Evolutionary conservation across 2,888 invertebrate genomes (phyloP).

Genomic region (Biston stratarius): DNA sequence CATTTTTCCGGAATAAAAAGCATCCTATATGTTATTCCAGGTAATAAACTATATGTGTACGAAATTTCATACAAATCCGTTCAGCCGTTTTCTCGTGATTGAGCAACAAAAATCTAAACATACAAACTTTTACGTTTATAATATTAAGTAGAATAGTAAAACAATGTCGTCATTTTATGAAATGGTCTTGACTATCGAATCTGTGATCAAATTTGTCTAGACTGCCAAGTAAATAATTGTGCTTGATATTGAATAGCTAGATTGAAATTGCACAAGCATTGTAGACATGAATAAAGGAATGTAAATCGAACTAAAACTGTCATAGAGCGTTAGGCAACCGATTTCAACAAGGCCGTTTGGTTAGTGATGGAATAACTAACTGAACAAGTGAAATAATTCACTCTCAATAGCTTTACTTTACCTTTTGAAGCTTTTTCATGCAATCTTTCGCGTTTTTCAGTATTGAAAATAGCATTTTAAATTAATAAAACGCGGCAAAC

Average conservation of each 20-base stretch:
- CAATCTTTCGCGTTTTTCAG: no score
- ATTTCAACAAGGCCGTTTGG: constrained; percentile 29
- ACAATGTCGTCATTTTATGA: not conserved
- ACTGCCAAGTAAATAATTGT: not conserved
- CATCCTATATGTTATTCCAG: no score
- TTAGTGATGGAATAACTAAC: constrained; percentile 9
- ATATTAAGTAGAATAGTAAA: no score
- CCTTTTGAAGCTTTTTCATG: not conserved
- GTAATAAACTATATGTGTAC: no score
- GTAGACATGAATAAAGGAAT: constrained; percentile 26
- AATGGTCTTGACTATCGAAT: not conserved
- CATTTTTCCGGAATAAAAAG: no score
- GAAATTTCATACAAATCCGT: no score
- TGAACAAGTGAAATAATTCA: constrained; percentile 33
- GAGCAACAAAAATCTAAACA: no score
- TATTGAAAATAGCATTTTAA: no score
- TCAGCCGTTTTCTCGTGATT: no score
- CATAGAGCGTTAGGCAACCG: constrained; percentile 27
- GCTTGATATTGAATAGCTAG: constrained; percentile 6
- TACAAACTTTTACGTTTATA: no score
- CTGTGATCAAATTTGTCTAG: not conserved
- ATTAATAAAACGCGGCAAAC: no score
- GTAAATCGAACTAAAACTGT: constrained; percentile 33
- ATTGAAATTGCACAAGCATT: constrained; percentile 29
- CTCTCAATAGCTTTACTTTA: constrained; percentile 3